Percentiles rank a stretch among this genome's conserved stretches.
Conservation (phyloP, 2,888 invertebrate species). For the Embidobia sp. region DNA sequence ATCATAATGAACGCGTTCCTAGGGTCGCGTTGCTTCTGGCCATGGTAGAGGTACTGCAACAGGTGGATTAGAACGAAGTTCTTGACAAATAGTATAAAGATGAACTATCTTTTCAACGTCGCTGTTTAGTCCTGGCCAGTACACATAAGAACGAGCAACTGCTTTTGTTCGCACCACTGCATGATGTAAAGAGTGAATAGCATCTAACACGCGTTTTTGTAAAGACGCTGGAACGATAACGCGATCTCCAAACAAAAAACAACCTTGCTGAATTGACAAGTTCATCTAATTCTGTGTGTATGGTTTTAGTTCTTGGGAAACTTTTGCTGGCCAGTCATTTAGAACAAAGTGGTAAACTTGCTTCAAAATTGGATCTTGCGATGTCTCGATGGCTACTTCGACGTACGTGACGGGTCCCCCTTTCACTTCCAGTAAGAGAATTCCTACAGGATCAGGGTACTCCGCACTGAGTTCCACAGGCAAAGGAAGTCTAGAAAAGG, state of each 20-base stretch:
- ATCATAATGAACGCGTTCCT: constrained; percentile 25
- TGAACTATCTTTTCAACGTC: not conserved
- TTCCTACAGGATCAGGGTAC: not conserved
- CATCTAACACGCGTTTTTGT: not conserved
- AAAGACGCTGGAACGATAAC: constrained; percentile 17
- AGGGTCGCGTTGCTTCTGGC: constrained; percentile 14
- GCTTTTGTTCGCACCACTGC: constrained; percentile 16
- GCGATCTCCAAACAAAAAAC: constrained; percentile 23
- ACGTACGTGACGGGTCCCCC: not conserved
- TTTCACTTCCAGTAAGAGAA: not conserved
- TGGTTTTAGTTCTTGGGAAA: not conserved
- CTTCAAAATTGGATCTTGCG: not conserved
- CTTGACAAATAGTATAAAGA: not conserved
- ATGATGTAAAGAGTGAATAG: constrained; percentile 14
- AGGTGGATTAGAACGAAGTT: constrained; percentile 1
- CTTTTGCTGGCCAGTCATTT: not conserved
- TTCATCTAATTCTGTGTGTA: not conserved
- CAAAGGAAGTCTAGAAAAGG: not conserved
- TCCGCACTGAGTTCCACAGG: too few relatives aligned
- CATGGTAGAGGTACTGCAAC: constrained; percentile 1
- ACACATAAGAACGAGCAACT: constrained; percentile 3
- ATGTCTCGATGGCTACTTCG: not conserved
- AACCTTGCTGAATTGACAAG: constrained; percentile 13
- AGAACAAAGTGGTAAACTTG: not conserved
- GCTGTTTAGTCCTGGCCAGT: constrained; percentile 8